Conservation (phyloP, 2,113 vertebrate genomes). For the Manacus vitellinus region DNA sequence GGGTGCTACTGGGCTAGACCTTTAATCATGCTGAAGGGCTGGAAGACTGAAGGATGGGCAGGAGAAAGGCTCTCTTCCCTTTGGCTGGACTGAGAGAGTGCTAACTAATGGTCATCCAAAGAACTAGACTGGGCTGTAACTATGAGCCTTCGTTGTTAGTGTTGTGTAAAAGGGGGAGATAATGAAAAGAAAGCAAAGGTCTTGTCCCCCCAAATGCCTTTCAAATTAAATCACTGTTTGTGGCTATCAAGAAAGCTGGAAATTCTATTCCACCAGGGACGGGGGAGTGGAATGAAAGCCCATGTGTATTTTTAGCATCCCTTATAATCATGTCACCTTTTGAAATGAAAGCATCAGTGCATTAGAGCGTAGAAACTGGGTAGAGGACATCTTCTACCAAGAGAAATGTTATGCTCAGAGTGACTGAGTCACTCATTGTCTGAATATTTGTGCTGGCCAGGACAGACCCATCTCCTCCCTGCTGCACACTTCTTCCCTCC, state of each 20-base stretch:
- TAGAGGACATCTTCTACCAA: slow-evolving; percentile 26
- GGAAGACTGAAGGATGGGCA: background rate
- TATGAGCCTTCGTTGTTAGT: background rate
- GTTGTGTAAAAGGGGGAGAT: background rate
- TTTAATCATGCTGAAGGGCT: background rate
- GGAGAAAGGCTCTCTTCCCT: background rate
- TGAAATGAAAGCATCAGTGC: slow-evolving; percentile 47
- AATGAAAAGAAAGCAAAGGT: background rate
- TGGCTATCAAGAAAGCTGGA: background rate
- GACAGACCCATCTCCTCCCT: background rate
- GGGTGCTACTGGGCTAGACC: background rate
- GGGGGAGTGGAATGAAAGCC: background rate
- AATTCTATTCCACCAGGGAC: background rate
- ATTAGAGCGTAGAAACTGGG: background rate
- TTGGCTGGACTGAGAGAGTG: background rate
- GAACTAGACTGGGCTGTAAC: background rate
- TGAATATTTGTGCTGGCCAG: background rate
- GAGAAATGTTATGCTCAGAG: slow-evolving; percentile 15
- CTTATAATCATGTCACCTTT: slow-evolving; percentile 49
- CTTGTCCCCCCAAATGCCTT: background rate
- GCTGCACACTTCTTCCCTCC: background rate
- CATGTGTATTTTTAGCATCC: slow-evolving; percentile 49
- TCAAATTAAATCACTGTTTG: background rate
- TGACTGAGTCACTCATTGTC: slow-evolving; percentile 5
- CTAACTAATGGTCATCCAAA: background rate